Evolutionary conservation across 2,113 vertebrate genomes (phyloP), one percentile per base, ranked within the genome.

Genomic region (Platycercus adscitus): DNA sequence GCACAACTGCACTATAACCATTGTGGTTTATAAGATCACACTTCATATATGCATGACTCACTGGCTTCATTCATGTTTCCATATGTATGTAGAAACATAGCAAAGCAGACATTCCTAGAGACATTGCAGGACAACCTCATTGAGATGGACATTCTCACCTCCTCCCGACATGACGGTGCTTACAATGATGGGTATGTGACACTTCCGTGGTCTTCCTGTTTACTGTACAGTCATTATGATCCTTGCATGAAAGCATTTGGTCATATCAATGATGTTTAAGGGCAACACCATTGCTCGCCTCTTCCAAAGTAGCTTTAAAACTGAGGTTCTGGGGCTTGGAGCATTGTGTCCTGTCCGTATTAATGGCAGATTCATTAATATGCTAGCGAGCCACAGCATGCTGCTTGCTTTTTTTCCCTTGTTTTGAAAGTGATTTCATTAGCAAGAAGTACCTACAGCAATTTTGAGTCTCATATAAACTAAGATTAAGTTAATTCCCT

Each of bases 51-150:
- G 99, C 98, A 98, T 98, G 98, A 99, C 99, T 99, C 99, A 99
- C 98, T 96, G 96, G 98, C 99, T 98, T 99, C 99, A 99, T 99
- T 98, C 99, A 98, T 99, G 98, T 99, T 98, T 99, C 98, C 99
- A 99, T 98, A 98, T 99, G 98, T 99, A 98, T 97, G 98, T 99
- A 99, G 99, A 99, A 99, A 99, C 98, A 98, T 99, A 99, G 98
- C 99, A 99, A 99, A 99, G 99, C 99, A 99, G 99, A 98, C 99
- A 98, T 99, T 99, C 99, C 99, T 99, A 99, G 99, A 99, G 99
- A 99, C 98, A 98, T 99, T 99, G 98, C 99, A 99, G 99, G 99
- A 99, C 99, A 99, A 99, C 99, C 98, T 99, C 98, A 99, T 99
- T 99, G 99, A 99, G 99, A 99, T 99, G 99, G 99, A 99, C 98